Evolutionary conservation across 2,113 vertebrate species (phyloP), one percentile per base, ranked within the genome.

Genomic region (Neogale vison): DNA sequence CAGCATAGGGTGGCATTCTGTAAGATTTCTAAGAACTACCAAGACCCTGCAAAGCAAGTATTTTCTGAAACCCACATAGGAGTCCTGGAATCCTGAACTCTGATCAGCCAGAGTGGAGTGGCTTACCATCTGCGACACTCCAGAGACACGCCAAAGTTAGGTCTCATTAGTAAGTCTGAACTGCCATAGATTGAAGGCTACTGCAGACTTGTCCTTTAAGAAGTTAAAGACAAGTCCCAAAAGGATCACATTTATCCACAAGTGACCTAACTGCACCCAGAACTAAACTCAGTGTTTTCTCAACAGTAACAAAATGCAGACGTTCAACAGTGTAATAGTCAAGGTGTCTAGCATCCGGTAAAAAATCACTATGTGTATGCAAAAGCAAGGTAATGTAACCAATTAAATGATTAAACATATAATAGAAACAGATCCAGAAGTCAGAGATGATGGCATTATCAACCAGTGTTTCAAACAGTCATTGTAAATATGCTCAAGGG

Each of bases 1-100:
- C 4, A 34, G 2, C 8, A 7, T 4, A 3, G 26, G 9, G 74
- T 1, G 7, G 52, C 31, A 36, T 7, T 31, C 14, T 17, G 0
- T 11, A 18, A 36, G 31, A 18, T 3, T 57, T 21, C 55, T 57
- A 6, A 21, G 45, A 57, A 42, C 15, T 6, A 26, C 36, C 65
- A 50, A 9, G 31, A 3, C 55, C 5, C 23, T 18, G 7, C 0
- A 6, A 55, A 31, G 15, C 2, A 11, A 34, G 10, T 3, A 13
- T 7, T 7, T n/a, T 34, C 57, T 23, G 12, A 86, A 65, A 24
- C 14, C 15, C 67, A 45, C 23, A 7, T 4, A n/a, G 69, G 57
- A 11, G 5, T 52, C 67, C 31, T 31, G 59, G 69, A 24, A 31
- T 39, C 8, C 4, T 18, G 52, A 59, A 26, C 29, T 79, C 81